Base-by-base conservation (phyloP, 2,888 invertebrate genomes). In the Heteropelma amictum region DNA sequence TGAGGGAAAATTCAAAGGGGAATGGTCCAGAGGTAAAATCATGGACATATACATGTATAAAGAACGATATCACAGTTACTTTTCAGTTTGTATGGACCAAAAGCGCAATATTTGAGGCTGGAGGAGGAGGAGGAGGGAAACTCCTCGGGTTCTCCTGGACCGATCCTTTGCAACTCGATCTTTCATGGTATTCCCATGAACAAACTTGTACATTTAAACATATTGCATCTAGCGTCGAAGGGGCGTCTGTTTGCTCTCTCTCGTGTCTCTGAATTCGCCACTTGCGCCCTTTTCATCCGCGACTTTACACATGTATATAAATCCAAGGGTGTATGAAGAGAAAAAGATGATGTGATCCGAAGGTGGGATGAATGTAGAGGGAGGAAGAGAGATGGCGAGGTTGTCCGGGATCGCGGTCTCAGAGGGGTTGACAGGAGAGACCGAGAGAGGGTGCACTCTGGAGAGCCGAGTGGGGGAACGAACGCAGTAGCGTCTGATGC, bases 301-400 rank as follows among this genome's bases (percentile, higher is more conserved):
- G 45, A 1, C 19, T n/a, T 19, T 10, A 19, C 10, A 14, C 40
- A 28, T n/a, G 47, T 72, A 72, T 64, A 45, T 61, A 23, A n/a
- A n/a, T 49, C 23, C 30, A 7, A 17, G 72, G 68, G 64, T n/a
- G n/a, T 83, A 82, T 83, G 83, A 86, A 81, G 82, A 84, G 79
- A 85, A 85, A 87, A 87, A 87, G 87, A 88, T 87, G 86, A 88
- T 82, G 86, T 86, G 85, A 84, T 82, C 81, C 75, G 78, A 73
- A 81, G 38, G 64, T 42, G 69, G 51, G 72, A 53, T n/a, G n/a
- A n/a, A n/a, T n/a, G 49, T 26, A 80, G 33, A 56, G 63, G 53
- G 68, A 64, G 54, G 33, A 53, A 68, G 61, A 26, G 68, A 56
- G 61, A 75, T 23, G 21, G 63, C 71, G 80, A 81, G 83, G 82